A percentile compares a stretch with the other conserved stretches of the same genome.
These are phyloP conservation scores for Sphenopsis melanotis DNA, from an alignment of 2,797 vertebrate genomes.

Conservation along the genomic window DNA sequence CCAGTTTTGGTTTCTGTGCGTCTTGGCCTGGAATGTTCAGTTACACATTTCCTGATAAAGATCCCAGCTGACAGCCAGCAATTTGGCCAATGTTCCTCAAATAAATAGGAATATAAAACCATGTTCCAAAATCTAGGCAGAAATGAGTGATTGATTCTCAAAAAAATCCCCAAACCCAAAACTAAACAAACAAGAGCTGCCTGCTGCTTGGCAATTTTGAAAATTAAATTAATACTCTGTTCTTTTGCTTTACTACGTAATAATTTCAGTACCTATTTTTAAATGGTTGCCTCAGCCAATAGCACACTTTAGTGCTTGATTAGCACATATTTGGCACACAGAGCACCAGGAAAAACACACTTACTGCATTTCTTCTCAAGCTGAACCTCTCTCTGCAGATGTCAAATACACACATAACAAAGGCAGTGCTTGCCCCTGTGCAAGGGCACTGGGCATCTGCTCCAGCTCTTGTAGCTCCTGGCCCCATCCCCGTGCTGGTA, in stretches of 20 bases:
- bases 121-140: not conserved
- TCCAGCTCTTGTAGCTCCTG: not conserved
- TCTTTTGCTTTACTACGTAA: not conserved
- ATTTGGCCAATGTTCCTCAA: not conserved
- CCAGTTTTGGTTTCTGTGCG: not conserved
- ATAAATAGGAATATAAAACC: not conserved
- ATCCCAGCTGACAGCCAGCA: not conserved
- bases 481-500: not conserved
- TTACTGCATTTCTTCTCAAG: not conserved
- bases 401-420: rapidly evolving
- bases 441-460: not conserved
- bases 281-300: not conserved
- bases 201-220: not conserved
- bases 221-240: not conserved
- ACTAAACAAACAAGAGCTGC: not conserved
- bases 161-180: not conserved
- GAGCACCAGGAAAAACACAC: not conserved
- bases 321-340: not conserved
- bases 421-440: not conserved
- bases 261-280: not conserved
- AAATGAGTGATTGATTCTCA: not conserved
- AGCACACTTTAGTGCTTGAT: not conserved
- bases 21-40: not conserved
- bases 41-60: constrained; percentile 17
- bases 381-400: not conserved